Evolutionary conservation across 2,888 invertebrate species (phyloP), one percentile per base, ranked within the genome.

Genomic region (Icerya purchasi): DNA sequence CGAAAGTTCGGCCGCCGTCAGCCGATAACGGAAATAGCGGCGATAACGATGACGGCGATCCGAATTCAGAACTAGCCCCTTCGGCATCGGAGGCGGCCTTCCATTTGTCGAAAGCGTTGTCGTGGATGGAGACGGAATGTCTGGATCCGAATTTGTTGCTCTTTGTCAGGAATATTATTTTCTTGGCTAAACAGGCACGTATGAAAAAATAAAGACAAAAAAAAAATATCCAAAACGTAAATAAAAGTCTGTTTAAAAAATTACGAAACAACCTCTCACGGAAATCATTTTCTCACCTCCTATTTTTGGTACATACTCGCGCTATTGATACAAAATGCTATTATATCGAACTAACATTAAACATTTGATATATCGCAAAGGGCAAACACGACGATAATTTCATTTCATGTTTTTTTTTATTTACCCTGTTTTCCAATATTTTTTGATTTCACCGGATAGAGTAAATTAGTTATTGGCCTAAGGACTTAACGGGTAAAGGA

Each of bases 101-200:
- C 57, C 68, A 72, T 54, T 68, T 75, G 49, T 69, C 70, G 49
- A 70, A 71, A 61, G 74, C 73, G 52, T 69, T 75, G 25, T 65
- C 69, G 14, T 75, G 75, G 75, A 74, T 74, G 73, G 74, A 75
- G 64, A 71, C 72, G 59, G 72, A 74, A 66, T 72, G 74, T 20
- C 68, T 75, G 62, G 74, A 75, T 65, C 74, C 74, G 10, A 66
- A 65, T 49, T 65, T 67, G 54, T 66, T 69, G 57, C 64, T 69
- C 53, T 64, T 66, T 14, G 65, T 68, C 36, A 63, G 69, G 50
- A 68, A 70, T 60, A 64, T 69, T 50, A 64, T 68, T 59, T 63
- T 66, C n/a, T 62, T 68, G 36, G 69, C 69, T 49, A 69, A 68
- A 64, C 69, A 70, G 69, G 69, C 68, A 68, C 58, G 62, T 56